Evolutionary conservation across 2,888 invertebrate species (phyloP).

Genomic region (Watsonalla cultraria): DNA sequence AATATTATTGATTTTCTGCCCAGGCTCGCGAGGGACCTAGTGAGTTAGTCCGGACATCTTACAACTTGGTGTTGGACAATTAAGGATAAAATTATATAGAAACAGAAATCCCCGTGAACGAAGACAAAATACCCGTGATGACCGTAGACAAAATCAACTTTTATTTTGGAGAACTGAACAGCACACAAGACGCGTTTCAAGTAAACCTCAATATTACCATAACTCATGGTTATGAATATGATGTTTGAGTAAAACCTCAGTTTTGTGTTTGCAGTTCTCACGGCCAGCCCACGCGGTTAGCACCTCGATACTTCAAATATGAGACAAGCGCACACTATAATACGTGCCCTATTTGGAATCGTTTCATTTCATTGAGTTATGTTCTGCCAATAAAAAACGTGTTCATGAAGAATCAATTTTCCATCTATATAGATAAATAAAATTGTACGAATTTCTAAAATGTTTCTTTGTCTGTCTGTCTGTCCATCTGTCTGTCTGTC

Average conservation of each 20-base stretch:
- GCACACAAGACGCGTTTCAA: neutral
- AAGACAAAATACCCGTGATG: neutral
- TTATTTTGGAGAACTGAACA: neutral
- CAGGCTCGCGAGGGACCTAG: too few relatives aligned
- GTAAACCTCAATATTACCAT: neutral
- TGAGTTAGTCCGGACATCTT: too few relatives aligned
- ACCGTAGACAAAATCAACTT: neutral
- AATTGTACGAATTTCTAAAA: too few relatives aligned
- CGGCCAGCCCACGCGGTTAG: slow-evolving; percentile 56
- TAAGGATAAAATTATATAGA: too few relatives aligned
- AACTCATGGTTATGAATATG: slow-evolving; percentile 19
- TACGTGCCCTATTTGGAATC: slow-evolving; percentile 20
- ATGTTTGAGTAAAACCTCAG: slow-evolving; percentile 20
- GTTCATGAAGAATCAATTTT: too few relatives aligned
- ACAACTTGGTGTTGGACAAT: too few relatives aligned
- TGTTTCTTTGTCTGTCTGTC: too few relatives aligned
- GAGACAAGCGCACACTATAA: slow-evolving; percentile 4
- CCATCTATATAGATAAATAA: too few relatives aligned
- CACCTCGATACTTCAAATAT: slow-evolving; percentile 35
- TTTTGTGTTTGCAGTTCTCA: slow-evolving; percentile 63
- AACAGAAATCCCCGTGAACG: too few relatives aligned
- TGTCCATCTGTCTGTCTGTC: too few relatives aligned
- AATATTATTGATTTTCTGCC: too few relatives aligned
- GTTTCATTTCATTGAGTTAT: neutral
- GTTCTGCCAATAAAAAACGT: neutral